A percentile compares a stretch with the other conserved stretches of the same genome.
These are phyloP conservation scores for Mirounga angustirostris DNA, from an alignment of 2,113 vertebrate genomes.

Conservation along the genomic window DNA sequence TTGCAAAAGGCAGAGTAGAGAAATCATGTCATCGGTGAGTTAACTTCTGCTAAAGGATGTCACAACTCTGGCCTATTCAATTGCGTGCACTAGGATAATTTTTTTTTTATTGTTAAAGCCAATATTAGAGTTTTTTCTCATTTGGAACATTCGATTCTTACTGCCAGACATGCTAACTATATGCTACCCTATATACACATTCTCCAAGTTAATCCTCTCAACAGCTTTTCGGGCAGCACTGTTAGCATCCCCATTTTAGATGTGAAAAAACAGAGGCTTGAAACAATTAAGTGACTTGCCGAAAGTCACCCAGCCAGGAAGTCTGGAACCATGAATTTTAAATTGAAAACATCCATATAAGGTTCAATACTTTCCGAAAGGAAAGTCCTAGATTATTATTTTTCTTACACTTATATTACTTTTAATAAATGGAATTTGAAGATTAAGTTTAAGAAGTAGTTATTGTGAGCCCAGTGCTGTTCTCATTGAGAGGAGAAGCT, in stretches of 20 bases:
- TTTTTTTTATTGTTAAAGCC: background rate
- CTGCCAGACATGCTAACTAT: background rate
- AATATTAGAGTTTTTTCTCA: background rate
- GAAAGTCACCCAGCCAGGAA: background rate
- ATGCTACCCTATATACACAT: too few species aligned
- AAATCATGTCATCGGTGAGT: background rate
- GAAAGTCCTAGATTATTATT: background rate
- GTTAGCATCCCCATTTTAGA: background rate
- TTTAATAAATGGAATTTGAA: background rate
- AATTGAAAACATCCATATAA: background rate
- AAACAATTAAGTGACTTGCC: background rate
- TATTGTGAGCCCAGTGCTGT: background rate
- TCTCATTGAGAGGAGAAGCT: background rate
- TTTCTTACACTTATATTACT: background rate
- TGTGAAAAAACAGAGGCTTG: background rate
- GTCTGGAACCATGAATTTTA: background rate
- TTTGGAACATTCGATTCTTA: background rate
- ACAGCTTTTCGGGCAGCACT: background rate
- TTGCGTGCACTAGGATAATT: accelerated
- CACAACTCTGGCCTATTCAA: background rate
- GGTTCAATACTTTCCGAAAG: background rate
- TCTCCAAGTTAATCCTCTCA: background rate
- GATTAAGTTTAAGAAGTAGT: background rate
- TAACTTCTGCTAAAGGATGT: background rate
- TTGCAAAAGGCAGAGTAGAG: background rate